Evolutionary conservation across 2,888 invertebrate genomes (phyloP).

Genomic region (Halictus quadricinctus): DNA sequence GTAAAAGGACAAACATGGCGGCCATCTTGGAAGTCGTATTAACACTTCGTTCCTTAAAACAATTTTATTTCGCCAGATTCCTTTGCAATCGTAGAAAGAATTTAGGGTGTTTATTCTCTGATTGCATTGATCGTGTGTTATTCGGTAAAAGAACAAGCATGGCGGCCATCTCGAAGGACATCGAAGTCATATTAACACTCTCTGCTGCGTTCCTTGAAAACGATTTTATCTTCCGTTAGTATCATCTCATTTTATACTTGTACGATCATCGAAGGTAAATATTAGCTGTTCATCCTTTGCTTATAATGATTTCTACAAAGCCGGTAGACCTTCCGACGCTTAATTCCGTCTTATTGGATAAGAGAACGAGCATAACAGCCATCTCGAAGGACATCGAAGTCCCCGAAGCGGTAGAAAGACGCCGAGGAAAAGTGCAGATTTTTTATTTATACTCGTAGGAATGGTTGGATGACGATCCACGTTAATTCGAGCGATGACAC

Average conservation of each 20-base stretch:
- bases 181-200: no score
- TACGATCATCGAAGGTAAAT: not conserved
- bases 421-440: not conserved
- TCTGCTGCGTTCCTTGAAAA: no score
- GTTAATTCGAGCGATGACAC: conserved; percentile 28
- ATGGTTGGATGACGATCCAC: not conserved
- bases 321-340: not conserved
- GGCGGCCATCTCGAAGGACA: no score
- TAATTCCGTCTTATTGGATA: not conserved
- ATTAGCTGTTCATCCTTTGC: not conserved
- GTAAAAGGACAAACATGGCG: no score
- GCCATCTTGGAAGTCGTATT: no score
- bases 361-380: not conserved
- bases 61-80: no score
- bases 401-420: not conserved
- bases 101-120: no score
- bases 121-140: no score
- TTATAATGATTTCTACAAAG: not conserved
- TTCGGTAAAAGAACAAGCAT: no score
- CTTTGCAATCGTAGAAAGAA: no score
- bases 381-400: conserved; percentile 7
- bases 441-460: not conserved
- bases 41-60: no score
- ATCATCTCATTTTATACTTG: not conserved
- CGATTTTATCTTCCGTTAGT: not conserved